phyloP scores from a whole-genome alignment of 2,113 vertebrate species.

The Pongo pygmaeus region DNA sequence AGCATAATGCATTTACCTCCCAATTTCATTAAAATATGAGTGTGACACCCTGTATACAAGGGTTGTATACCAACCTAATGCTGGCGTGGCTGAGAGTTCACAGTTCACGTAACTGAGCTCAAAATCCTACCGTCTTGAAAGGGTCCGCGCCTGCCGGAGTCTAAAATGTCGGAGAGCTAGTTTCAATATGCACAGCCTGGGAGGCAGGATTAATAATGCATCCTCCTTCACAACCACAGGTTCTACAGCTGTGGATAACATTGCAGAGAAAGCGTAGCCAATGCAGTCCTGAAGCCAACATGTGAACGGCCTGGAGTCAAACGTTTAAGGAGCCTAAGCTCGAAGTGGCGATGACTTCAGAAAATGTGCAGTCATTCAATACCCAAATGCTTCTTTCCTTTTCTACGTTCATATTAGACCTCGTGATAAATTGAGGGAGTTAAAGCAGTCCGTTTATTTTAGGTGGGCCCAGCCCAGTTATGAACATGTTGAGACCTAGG shows the following conservation, averaged over 20 bases:
- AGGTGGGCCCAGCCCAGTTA: background rate
- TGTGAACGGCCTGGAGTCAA: background rate
- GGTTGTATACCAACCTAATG: accelerated
- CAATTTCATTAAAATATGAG: background rate
- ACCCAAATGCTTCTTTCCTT: accelerated
- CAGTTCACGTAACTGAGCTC: accelerated
- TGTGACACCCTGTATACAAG: background rate
- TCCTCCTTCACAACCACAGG: background rate
- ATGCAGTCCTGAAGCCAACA: accelerated
- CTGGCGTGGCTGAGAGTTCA: accelerated
- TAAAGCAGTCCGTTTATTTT: background rate
- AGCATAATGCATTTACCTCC: background rate
- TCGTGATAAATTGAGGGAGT: accelerated
- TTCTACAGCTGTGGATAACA: background rate
- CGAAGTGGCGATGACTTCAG: background rate
- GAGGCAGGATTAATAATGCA: background rate
- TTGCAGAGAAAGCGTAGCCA: background rate
- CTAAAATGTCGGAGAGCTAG: background rate
- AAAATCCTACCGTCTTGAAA: background rate
- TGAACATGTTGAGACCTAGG: background rate
- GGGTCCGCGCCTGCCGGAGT: background rate
- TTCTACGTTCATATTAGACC: accelerated
- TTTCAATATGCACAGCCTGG: background rate
- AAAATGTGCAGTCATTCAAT: background rate
- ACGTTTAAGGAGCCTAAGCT: background rate